Conservation (phyloP, 53 echinoderm and acorn worm species). For the Antedon mediterranea region DNA sequence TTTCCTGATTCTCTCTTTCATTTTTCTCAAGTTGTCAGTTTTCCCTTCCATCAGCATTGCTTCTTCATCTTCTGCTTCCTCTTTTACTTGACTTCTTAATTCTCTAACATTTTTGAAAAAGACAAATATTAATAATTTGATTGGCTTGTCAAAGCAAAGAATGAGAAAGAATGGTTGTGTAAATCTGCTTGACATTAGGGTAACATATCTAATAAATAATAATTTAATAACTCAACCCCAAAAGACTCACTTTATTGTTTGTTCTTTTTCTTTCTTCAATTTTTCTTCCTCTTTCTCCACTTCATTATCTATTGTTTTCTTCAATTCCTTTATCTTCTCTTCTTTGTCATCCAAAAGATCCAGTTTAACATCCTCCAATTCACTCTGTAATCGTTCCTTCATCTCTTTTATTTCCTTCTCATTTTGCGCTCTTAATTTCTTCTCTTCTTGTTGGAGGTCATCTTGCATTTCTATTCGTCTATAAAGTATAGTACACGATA, state of each 20-base stretch:
- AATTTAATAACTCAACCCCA: not conserved
- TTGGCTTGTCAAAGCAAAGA: too few relatives aligned
- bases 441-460: constrained; percentile 36
- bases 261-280: constrained; percentile 50
- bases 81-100: constrained; percentile 56
- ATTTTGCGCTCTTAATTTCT: constrained; percentile 39
- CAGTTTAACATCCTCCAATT: constrained; percentile 84
- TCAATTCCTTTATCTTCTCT: constrained; percentile 45
- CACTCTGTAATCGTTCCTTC: constrained; percentile 58
- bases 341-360: constrained; percentile 86
- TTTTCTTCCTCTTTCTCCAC: constrained; percentile 61
- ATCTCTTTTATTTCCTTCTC: constrained; percentile 37
- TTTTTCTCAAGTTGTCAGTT: constrained; percentile 67
- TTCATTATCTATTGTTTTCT: constrained; percentile 37
- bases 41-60: constrained; percentile 92
- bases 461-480: constrained; percentile 35
- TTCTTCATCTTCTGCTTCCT: constrained; percentile 79
- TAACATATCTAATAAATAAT: too few relatives aligned
- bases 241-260: constrained; percentile 52
- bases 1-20: constrained; percentile 47
- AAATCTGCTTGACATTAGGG: too few relatives aligned
- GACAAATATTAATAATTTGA: too few relatives aligned
- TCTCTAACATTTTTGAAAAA: constrained; percentile 22
- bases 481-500: not conserved
- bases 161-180: too few relatives aligned